Evolutionary conservation across 2,113 vertebrate species (phyloP).

Genomic region (Sylvia atricapilla): DNA sequence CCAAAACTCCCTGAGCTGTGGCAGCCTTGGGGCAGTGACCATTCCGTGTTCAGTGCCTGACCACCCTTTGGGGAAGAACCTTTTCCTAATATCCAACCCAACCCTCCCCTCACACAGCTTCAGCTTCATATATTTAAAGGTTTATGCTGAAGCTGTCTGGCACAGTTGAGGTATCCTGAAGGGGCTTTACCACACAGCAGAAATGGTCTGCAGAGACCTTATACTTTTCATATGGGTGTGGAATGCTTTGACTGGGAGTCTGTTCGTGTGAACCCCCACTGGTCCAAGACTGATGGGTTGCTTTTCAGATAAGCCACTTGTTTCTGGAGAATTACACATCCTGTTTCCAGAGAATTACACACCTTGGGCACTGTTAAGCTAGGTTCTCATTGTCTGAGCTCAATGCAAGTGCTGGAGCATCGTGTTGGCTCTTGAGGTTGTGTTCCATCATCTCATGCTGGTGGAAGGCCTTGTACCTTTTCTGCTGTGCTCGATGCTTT

Average conservation of each 20-base stretch:
- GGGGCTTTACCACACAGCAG: not conserved
- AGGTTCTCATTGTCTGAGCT: not conserved
- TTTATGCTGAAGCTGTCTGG: not conserved
- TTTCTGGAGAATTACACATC: not conserved
- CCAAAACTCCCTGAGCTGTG: not conserved
- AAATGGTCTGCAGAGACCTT: not conserved
- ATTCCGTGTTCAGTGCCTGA: not conserved
- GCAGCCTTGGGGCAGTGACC: rapidly evolving
- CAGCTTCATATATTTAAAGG: not conserved
- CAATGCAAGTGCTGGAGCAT: rapidly evolving
- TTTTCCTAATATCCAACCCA: too few species aligned
- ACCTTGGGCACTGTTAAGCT: not conserved
- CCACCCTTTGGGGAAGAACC: not conserved
- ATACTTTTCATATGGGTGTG: not conserved
- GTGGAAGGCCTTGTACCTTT: rapidly evolving
- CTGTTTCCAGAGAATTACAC: not conserved
- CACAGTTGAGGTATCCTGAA: not conserved
- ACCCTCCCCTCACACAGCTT: not conserved
- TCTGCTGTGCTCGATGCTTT: rapidly evolving
- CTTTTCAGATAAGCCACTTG: not conserved
- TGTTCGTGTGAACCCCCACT: rapidly evolving
- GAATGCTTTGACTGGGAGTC: not conserved
- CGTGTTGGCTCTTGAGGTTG: not conserved
- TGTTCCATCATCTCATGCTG: not conserved
- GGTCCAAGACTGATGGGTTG: not conserved